These are phyloP conservation scores for Drosophila birchii DNA, from an alignment of 2,888 invertebrate species.

Conservation along the genomic window DNA sequence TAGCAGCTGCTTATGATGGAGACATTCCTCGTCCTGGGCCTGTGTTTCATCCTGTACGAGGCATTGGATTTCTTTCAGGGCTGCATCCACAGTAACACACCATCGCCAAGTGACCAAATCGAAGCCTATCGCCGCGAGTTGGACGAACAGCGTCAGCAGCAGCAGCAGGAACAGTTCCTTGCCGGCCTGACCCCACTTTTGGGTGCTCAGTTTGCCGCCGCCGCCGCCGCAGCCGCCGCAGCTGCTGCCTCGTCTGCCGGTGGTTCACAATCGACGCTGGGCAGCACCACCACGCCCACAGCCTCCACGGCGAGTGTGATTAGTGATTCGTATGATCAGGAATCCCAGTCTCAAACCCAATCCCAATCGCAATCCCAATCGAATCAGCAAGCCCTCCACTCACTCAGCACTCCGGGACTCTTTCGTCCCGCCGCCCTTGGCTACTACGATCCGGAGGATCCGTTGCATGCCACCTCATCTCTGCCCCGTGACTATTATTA, in stretches of 20 bases:
- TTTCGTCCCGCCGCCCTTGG: conserved; percentile 67
- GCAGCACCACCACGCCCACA: conserved; percentile 76
- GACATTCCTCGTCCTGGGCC: conserved; percentile 88
- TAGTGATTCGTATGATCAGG: conserved; percentile 77
- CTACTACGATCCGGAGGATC: conserved; percentile 74
- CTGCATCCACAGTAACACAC: conserved; percentile 84
- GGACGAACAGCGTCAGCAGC: conserved; percentile 84
- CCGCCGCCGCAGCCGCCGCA: conserved; percentile 69
- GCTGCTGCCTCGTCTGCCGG: conserved; percentile 70
- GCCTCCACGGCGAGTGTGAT: conserved; percentile 81
- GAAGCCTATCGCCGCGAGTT: conserved; percentile 84
- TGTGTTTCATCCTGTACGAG: conserved; percentile 89
- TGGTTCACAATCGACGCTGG: conserved; percentile 69
- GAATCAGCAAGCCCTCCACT: conserved; percentile 64
- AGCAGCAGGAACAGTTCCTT: conserved; percentile 83
- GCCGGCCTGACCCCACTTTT: conserved; percentile 81
- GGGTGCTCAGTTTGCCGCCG: conserved; percentile 78
- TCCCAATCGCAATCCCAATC: conserved; percentile 56
- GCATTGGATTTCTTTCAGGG: conserved; percentile 88
- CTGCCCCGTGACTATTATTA: conserved; percentile 83
- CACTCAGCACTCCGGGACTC: conserved; percentile 68
- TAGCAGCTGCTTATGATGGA: conserved; percentile 86
- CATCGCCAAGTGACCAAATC: conserved; percentile 83
- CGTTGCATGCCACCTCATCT: conserved; percentile 77
- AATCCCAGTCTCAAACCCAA: conserved; percentile 57